A percentile compares a stretch with the other conserved stretches of the same genome.
phyloP scores from a whole-genome alignment of 2,888 invertebrate genomes.

The Resseliella maxima region DNA sequence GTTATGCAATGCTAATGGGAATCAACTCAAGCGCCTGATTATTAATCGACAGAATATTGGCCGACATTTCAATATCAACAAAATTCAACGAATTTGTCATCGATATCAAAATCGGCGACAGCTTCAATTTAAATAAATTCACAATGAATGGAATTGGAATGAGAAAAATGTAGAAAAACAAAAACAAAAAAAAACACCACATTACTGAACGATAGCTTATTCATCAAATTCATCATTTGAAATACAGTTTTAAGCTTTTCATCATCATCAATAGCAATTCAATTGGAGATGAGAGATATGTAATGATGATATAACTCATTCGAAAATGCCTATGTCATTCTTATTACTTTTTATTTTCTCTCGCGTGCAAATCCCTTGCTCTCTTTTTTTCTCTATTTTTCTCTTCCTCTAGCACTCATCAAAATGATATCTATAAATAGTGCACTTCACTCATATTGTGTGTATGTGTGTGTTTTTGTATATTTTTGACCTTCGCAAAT shows the following conservation, averaged over 20 bases:
- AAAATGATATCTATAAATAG: slow-evolving; percentile 31
- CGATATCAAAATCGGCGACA: no score
- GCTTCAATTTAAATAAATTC: not conserved
- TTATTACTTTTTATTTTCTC: not conserved
- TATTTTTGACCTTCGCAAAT: slow-evolving; percentile 15
- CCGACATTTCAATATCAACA: no score
- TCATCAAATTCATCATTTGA: not conserved
- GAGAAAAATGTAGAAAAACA: no score
- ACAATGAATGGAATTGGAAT: not conserved
- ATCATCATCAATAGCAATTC: not conserved
- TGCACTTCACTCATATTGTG: not conserved
- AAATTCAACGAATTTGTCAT: no score
- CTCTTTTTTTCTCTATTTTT: no score
- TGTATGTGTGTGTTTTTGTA: not conserved
- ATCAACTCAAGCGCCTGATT: no score
- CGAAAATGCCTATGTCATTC: slow-evolving; percentile 17
- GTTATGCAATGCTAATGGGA: no score
- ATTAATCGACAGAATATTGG: no score
- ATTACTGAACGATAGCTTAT: not conserved
- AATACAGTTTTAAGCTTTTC: not conserved
- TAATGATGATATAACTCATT: not conserved
- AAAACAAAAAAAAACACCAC: not conserved
- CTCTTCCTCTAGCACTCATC: no score
- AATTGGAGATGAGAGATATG: not conserved
- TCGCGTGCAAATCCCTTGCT: no score